These are phyloP conservation scores for Nephrotoma flavescens DNA, from an alignment of 2,888 invertebrate genomes.

Conservation along the genomic window DNA sequence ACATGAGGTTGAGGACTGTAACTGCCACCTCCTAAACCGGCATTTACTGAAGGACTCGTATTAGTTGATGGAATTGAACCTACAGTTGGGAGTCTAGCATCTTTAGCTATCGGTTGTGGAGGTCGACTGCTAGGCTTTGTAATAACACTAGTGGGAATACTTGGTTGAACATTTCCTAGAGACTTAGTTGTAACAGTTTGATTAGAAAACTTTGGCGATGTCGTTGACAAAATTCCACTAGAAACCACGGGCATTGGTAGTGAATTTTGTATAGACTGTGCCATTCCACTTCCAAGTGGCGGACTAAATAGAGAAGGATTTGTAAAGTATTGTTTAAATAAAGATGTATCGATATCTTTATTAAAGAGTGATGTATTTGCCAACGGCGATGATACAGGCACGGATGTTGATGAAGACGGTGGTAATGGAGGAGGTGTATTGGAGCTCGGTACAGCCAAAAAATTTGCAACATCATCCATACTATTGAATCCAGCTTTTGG, in stretches of 20 bases:
- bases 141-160: conserved; percentile 12
- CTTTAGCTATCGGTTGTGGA: neutral
- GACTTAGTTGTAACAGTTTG: neutral
- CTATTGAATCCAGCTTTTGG: neutral
- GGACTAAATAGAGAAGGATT: neutral
- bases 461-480: neutral
- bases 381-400: neutral
- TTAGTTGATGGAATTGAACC: neutral
- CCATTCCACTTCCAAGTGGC: neutral
- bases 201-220: neutral
- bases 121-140: conserved; percentile 5
- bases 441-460: conserved; percentile 1
- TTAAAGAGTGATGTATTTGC: neutral
- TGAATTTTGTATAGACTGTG: neutral
- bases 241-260: neutral
- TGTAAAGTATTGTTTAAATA: neutral
- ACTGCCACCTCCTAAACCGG: neutral
- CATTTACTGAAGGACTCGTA: neutral
- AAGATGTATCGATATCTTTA: neutral
- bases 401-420: neutral
- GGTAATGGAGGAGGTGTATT: neutral
- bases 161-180: neutral
- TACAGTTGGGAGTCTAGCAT: neutral
- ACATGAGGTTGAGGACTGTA: conserved; percentile 1
- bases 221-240: neutral